phyloP scores from a whole-genome alignment of 2,797 vertebrate genomes.

The Leptatherina wallacei region DNA sequence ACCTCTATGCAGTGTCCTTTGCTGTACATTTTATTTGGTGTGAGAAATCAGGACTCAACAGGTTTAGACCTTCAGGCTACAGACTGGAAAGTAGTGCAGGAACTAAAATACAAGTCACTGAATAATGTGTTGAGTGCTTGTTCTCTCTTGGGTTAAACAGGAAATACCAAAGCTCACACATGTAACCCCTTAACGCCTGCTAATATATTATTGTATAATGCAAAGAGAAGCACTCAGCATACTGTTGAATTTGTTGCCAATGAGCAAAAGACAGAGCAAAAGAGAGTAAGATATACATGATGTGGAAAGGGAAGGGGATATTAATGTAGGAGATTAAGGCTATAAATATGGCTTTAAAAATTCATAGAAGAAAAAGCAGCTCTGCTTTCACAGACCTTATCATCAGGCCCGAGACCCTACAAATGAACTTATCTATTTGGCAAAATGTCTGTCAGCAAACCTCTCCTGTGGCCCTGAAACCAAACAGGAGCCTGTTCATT shows the following conservation, averaged over 20 bases:
- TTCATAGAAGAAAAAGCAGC: constrained; percentile 3
- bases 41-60: constrained; percentile 57
- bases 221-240: constrained; percentile 17
- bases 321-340: neutral
- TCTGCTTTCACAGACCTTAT: constrained; percentile 43
- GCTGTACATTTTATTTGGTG: constrained; percentile 43
- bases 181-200: constrained; percentile 9
- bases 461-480: constrained; percentile 34
- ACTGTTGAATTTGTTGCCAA: neutral
- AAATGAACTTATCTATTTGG: constrained; percentile 9
- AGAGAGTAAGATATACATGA: neutral
- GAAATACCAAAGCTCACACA: constrained; percentile 25
- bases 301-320: neutral
- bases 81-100: constrained; percentile 53
- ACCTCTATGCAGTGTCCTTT: neutral
- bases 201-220: constrained; percentile 21
- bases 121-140: constrained; percentile 18
- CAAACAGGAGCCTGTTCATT: constrained; percentile 17
- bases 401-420: constrained; percentile 32
- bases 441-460: constrained; percentile 34
- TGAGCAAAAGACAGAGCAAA: neutral
- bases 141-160: constrained; percentile 40
- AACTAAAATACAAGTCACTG: constrained; percentile 23
- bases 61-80: constrained; percentile 67
- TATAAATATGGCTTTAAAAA: neutral